Conservation (phyloP, 2,888 invertebrate species). For the Agrochola lota region DNA sequence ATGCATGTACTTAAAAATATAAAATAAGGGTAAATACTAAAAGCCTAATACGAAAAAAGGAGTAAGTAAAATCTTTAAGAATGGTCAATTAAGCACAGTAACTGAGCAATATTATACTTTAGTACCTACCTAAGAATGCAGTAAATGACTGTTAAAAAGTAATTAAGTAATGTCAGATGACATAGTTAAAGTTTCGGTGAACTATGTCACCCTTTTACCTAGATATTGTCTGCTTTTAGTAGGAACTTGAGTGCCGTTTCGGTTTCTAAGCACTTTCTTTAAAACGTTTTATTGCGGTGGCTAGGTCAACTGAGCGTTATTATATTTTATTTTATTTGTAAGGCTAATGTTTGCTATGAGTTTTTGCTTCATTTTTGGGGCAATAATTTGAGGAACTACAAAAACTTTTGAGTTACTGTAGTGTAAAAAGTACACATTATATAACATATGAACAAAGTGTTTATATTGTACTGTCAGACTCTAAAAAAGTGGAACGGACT, state of each 20-base stretch:
- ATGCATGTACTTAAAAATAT: not conserved
- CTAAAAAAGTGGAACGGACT: too few species aligned
- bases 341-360: not conserved
- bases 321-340: slow-evolving; percentile 31
- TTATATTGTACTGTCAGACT: too few species aligned
- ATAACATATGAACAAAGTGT: too few species aligned
- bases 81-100: not conserved
- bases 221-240: slow-evolving; percentile 31
- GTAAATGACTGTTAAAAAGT: slow-evolving; percentile 27
- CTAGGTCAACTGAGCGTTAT: slow-evolving; percentile 49
- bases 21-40: not conserved
- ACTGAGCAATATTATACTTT: not conserved
- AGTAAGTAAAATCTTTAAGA: not conserved
- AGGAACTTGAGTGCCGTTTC: slow-evolving; percentile 45
- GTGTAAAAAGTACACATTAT: too few species aligned
- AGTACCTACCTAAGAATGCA: slow-evolving; percentile 35
- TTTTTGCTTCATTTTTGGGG: not conserved
- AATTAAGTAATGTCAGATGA: slow-evolving; percentile 49
- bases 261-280: slow-evolving; percentile 60
- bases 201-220: slow-evolving; percentile 62
- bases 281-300: slow-evolving; percentile 47
- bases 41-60: not conserved
- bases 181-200: slow-evolving; percentile 43
- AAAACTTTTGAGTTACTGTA: too few species aligned
- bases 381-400: not conserved